Percentiles rank a stretch among this genome's conserved stretches.
These are phyloP conservation scores for Aphidius gifuensis DNA, from an alignment of 1,140 invertebrate genomes.

Conservation along the genomic window DNA sequence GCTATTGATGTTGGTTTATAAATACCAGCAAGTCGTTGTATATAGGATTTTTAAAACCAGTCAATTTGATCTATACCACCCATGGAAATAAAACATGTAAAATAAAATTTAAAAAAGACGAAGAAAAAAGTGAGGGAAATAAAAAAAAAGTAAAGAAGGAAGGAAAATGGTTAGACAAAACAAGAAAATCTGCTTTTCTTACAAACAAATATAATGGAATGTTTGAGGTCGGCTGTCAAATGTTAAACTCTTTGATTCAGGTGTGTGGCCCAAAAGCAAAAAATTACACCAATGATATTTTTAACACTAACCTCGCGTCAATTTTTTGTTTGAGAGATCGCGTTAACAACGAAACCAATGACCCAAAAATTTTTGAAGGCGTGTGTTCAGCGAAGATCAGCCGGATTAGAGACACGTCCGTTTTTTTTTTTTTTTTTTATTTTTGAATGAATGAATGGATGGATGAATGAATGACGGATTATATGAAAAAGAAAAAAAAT, in stretches of 20 bases:
- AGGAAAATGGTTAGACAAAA: not conserved
- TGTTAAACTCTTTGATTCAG: no score
- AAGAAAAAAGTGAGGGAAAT: no score
- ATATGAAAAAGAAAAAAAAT: not conserved
- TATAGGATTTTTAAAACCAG: conserved; percentile 16
- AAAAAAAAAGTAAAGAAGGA: no score
- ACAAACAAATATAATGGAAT: no score
- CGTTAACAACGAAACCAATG: not conserved
- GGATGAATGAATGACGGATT: conserved; percentile 4
- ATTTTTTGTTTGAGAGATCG: no score
- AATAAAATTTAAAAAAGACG: conserved; percentile 1
- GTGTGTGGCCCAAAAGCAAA: no score
- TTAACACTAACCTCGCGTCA: no score
- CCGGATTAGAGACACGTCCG: conserved; percentile 33
- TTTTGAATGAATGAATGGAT: conserved; percentile 14
- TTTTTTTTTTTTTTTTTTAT: not conserved
- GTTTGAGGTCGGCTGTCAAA: no score
- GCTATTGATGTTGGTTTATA: conserved; percentile 2
- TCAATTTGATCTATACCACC: conserved; percentile 30
- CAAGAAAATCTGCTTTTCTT: no score
- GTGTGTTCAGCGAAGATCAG: conserved; percentile 34
- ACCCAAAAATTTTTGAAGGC: conserved; percentile 6
- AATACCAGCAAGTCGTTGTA: not conserved
- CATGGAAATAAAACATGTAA: not conserved
- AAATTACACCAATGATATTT: no score